phyloP scores from a whole-genome alignment of 1,140 invertebrate species.

The Bombus confusus region DNA sequence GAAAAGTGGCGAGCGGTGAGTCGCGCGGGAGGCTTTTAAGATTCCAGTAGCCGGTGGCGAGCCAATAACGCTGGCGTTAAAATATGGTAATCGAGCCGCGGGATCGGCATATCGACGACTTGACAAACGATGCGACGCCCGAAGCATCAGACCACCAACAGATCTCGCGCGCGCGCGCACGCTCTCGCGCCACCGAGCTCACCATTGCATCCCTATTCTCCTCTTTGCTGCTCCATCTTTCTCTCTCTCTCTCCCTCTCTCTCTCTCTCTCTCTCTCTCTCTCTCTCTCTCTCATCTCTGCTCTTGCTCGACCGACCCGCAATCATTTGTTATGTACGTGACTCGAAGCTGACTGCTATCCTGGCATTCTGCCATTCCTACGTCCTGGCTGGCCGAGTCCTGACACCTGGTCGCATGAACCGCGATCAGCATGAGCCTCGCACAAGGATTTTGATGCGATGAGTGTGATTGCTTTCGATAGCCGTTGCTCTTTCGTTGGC shows the following conservation, averaged over 20 bases:
- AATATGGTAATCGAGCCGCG: constrained; percentile 81
- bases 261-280: neutral
- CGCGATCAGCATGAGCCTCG: constrained; percentile 33
- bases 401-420: constrained; percentile 60
- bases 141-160: constrained; percentile 80
- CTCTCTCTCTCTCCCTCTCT: neutral
- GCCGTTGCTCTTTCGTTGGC: neutral
- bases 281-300: neutral
- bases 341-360: constrained; percentile 77
- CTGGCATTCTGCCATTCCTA: constrained; percentile 72
- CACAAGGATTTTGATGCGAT: constrained; percentile 29
- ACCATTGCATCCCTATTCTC: constrained; percentile 45
- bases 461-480: constrained; percentile 22
- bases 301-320: constrained; percentile 65
- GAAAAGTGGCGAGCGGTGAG: constrained; percentile 7
- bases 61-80: constrained; percentile 81
- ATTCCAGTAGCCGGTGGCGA: constrained; percentile 79
- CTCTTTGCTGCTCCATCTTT: constrained; percentile 10
- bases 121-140: constrained; percentile 81
- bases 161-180: constrained; percentile 70
- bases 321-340: constrained; percentile 82
- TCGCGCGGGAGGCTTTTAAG: constrained; percentile 61
- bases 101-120: constrained; percentile 81
- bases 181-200: constrained; percentile 33
- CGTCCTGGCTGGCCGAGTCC: constrained; percentile 66